phyloP scores from a whole-genome alignment of 2,113 vertebrate species.

The Apus apus region DNA sequence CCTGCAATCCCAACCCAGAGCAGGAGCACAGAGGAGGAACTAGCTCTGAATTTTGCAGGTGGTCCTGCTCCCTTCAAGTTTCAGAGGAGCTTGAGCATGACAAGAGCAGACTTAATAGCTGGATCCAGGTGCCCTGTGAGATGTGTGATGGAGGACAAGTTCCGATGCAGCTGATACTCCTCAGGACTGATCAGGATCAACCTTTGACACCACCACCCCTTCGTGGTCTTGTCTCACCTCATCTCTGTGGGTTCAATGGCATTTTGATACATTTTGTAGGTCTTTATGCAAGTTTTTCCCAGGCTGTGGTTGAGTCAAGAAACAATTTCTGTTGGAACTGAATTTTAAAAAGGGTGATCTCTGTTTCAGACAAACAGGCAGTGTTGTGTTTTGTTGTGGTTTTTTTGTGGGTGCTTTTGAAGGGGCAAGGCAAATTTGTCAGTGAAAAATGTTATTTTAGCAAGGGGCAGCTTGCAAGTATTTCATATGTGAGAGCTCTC shows the following conservation, averaged over 20 bases:
- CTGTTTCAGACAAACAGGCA: background rate
- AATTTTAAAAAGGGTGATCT: background rate
- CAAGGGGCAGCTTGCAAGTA: background rate
- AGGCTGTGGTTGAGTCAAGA: background rate
- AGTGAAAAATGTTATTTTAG: background rate
- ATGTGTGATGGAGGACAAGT: background rate
- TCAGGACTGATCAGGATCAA: background rate
- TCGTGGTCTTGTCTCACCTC: background rate
- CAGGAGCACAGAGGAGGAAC: background rate
- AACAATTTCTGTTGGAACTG: background rate
- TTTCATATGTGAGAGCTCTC: background rate
- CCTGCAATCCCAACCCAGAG: background rate
- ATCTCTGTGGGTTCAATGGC: rapidly evolving
- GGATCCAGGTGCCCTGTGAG: background rate
- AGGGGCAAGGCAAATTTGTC: background rate
- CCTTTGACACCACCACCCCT: background rate
- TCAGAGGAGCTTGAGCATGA: background rate
- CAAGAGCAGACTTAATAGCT: background rate
- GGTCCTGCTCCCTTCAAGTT: background rate
- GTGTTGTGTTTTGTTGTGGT: too few relatives aligned
- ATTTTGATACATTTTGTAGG: background rate
- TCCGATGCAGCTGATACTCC: background rate
- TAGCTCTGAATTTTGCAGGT: background rate
- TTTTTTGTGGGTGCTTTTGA: background rate
- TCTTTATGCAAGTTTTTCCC: background rate